A percentile compares a stretch with the other conserved stretches of the same genome.
Conservation (phyloP, 2,113 vertebrate species). For the Origma solitaria region DNA sequence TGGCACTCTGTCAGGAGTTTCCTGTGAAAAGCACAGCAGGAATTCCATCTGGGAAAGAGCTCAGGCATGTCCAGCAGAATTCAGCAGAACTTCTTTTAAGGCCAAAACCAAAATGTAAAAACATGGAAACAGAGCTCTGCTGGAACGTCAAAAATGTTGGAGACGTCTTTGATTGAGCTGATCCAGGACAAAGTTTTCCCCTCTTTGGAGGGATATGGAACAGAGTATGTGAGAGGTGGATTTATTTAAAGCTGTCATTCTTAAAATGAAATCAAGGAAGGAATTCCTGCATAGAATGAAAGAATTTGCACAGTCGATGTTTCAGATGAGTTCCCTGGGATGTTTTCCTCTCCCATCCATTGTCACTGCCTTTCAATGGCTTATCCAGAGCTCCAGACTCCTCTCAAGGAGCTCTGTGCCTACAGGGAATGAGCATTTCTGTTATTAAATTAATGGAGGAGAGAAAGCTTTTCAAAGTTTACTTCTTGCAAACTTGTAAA, state of each 20-base stretch:
- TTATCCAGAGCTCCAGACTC: not conserved
- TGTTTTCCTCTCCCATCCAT: not conserved
- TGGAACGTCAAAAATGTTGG: not conserved
- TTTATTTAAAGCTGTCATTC: not conserved
- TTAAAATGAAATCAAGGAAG: not conserved
- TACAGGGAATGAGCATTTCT: not conserved
- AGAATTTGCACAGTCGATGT: not conserved
- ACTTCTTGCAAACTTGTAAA: not conserved
- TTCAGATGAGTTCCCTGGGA: not conserved
- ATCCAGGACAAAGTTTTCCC: not conserved
- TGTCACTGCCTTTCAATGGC: not conserved
- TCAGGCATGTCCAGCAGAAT: not conserved
- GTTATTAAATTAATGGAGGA: not conserved
- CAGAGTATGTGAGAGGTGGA: not conserved
- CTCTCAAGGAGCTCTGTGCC: not conserved
- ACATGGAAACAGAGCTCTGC: not conserved
- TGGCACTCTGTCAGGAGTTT: not conserved
- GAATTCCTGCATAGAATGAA: not conserved
- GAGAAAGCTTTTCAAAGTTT: not conserved
- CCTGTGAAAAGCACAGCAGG: not conserved
- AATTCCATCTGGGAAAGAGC: not conserved
- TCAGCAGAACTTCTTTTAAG: not conserved
- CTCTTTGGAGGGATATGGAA: not conserved
- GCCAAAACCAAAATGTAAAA: not conserved
- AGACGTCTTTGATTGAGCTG: not conserved